Evolutionary conservation across 2,113 vertebrate species (phyloP), one percentile per base, ranked within the genome.

Genomic region (Stigmatopora nigra): DNA sequence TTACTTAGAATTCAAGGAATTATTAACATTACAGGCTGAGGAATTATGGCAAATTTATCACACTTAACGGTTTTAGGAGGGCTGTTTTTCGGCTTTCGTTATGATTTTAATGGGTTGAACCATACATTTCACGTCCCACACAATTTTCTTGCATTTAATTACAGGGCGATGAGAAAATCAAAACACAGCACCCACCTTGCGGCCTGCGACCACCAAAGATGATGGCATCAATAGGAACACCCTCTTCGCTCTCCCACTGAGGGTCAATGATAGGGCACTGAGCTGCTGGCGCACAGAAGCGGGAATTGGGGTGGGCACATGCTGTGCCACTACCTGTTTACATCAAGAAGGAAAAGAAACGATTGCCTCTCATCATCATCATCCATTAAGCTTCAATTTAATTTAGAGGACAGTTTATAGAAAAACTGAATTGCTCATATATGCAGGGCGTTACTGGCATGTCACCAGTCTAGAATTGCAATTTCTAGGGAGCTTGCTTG

Each of bases 221-320:
- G 25, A 99, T 96, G 25, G 92, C 96, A 19, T 98, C 95, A 0
- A 99, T 96, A 56, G 95, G 95, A 11, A 99, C 96, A 0, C 97
- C 97, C 51, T 96, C 90, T 0, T 93, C 92, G 0, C 92, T 93
- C 44, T 99, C 95, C 97, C 97, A 99, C 1, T 88, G 87, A 0
- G 94, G 91, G 83, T 99, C 97, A 1, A 99, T 92, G 80, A 97
- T 97, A 57, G 96, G 97, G 73, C 97, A 99, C 88, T 99, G 96
- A 66, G 73, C 87, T 14, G 96, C 97, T 0, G 95, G 97, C 49
- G 92, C 89, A 70, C 96, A 99, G 90, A 99, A 99, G 22, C 97
- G 87, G 1, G 97, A 99, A 85, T 99, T 99, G 67, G 96, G 94
- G 65, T 99, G 97, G 48, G 97, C 94, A 22, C 95, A 94, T 0